phyloP scores from a whole-genome alignment of 2,888 invertebrate genomes.

The Trachelus iudaicus region DNA sequence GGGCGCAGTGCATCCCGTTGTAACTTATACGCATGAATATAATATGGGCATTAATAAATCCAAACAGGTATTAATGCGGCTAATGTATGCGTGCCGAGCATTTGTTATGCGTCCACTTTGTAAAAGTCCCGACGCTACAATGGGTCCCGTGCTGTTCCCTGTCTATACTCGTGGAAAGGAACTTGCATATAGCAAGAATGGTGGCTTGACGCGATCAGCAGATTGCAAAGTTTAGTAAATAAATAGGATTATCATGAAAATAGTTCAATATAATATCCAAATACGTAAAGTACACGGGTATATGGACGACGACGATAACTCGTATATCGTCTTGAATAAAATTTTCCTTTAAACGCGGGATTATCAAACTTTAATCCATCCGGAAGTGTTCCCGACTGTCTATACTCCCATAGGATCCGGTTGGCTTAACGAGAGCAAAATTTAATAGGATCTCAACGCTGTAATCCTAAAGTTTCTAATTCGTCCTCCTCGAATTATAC shows the following conservation, averaged over 20 bases:
- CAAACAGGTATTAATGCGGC: constrained; percentile 61
- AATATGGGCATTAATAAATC: constrained; percentile 63
- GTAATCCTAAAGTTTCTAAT: neutral
- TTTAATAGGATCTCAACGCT: neutral
- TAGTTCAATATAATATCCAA: neutral
- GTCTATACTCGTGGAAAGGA: constrained; percentile 24
- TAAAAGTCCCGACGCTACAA: constrained; percentile 48
- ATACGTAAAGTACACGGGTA: too few species aligned
- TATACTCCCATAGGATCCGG: neutral
- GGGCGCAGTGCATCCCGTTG: constrained; percentile 25
- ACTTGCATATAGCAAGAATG: neutral
- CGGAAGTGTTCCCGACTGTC: neutral
- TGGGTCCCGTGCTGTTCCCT: constrained; percentile 41
- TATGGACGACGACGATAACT: neutral
- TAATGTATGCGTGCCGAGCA: constrained; percentile 59
- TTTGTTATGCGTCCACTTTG: constrained; percentile 57
- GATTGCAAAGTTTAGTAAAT: neutral
- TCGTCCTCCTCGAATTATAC: neutral
- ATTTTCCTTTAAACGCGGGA: neutral
- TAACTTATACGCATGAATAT: constrained; percentile 55
- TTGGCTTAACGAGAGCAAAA: neutral
- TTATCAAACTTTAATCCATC: neutral
- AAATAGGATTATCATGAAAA: neutral
- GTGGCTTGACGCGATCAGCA: neutral
- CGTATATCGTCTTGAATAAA: neutral